phyloP scores from a whole-genome alignment of 2,797 vertebrate genomes.

The Myotis findleyi region DNA sequence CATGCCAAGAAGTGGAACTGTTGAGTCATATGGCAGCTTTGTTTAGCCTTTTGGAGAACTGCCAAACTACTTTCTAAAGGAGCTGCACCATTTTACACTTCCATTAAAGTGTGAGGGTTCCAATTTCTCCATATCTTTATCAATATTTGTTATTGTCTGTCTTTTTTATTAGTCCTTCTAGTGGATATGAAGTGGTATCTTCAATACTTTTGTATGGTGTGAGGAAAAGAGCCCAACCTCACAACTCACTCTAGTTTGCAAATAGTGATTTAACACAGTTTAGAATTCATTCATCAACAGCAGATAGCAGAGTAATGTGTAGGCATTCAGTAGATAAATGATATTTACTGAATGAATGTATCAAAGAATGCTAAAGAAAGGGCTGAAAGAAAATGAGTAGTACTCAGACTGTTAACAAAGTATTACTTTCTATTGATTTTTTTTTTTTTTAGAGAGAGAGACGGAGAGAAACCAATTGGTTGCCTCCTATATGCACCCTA shows the following conservation, averaged over 20 bases:
- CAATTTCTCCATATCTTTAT: background rate
- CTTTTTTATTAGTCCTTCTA: background rate
- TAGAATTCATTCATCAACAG: background rate
- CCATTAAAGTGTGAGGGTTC: background rate
- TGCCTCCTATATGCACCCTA: no score
- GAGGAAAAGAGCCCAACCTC: background rate
- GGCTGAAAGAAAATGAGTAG: background rate
- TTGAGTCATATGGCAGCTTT: background rate
- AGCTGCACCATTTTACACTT: background rate
- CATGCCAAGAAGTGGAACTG: background rate
- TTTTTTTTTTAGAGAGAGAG: no score
- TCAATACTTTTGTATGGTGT: background rate
- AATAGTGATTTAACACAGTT: background rate
- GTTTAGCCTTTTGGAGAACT: background rate
- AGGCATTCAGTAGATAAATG: background rate
- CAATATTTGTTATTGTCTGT: background rate
- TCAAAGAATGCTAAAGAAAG: slow-evolving; percentile 9
- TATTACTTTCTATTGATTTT: background rate
- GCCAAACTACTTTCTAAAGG: background rate
- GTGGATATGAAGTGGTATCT: background rate
- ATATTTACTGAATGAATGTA: background rate
- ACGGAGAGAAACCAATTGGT: no score
- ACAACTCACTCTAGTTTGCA: background rate
- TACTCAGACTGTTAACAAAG: background rate
- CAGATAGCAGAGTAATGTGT: background rate